A percentile compares a stretch with the other conserved stretches of the same genome.
Evolutionary conservation across 2,113 vertebrate species (phyloP).

Genomic region (Perca flavescens): DNA sequence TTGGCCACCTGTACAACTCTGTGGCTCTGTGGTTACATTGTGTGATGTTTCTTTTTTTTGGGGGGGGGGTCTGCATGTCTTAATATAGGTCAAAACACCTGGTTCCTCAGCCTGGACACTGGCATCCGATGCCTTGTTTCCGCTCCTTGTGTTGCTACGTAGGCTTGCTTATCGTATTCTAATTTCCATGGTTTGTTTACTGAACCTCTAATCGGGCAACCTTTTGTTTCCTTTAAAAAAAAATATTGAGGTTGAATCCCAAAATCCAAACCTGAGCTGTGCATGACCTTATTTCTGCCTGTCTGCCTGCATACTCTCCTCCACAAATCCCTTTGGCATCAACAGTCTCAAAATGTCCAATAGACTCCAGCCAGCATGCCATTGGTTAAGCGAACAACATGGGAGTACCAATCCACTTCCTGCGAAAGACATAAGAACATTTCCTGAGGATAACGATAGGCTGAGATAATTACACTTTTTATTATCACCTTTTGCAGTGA

Average conservation of each 20-base stretch:
- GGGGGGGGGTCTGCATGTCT: constrained; percentile 5
- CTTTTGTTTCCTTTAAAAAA: constrained; percentile 58
- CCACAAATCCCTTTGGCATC: constrained; percentile 40
- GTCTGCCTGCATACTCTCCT: constrained; percentile 26
- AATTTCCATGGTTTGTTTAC: constrained; percentile 49
- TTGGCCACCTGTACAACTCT: constrained; percentile 32
- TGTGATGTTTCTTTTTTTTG: constrained; percentile 11
- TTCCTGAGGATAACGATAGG: constrained; percentile 10
- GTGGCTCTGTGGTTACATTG: not conserved
- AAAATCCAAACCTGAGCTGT: constrained; percentile 63
- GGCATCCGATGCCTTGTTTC: constrained; percentile 28
- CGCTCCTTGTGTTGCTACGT: constrained; percentile 13
- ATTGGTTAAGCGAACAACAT: constrained; percentile 18
- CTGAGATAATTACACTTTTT: not conserved
- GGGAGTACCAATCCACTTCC: constrained; percentile 21
- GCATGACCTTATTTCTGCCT: constrained; percentile 52
- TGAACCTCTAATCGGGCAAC: constrained; percentile 50
- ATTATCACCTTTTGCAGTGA: constrained; percentile 21
- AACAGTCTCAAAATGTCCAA: constrained; percentile 29
- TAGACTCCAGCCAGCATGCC: constrained; percentile 10
- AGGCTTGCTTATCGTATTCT: constrained; percentile 27
- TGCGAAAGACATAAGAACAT: constrained; percentile 7
- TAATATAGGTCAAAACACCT: constrained; percentile 26
- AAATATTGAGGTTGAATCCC: constrained; percentile 49
- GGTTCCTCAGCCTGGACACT: constrained; percentile 20